Evolutionary conservation across 2,888 invertebrate species (phyloP).

Genomic region (Cataglyphis altisquamis): DNA sequence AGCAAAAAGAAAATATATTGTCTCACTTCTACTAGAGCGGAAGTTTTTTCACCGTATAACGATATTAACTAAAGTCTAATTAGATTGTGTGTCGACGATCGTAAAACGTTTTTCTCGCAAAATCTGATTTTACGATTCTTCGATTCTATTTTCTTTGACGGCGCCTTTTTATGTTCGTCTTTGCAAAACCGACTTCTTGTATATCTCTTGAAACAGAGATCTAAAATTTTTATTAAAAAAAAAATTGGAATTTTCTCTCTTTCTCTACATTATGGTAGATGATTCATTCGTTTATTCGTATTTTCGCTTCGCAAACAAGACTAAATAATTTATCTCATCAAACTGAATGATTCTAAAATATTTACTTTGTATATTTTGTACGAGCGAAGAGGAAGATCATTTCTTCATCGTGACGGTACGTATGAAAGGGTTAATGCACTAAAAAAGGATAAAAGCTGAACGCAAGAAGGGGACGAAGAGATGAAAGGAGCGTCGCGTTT

Average conservation of each 20-base stretch:
- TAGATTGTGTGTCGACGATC: neutral
- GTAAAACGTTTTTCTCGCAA: neutral
- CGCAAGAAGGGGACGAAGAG: slow-evolving; percentile 10
- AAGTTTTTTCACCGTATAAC: neutral
- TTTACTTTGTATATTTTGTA: neutral
- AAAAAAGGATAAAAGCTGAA: neutral
- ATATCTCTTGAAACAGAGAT: neutral
- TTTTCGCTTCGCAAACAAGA: neutral
- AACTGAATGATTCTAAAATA: slow-evolving; percentile 7
- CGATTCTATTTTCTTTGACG: neutral
- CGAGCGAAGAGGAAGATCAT: neutral
- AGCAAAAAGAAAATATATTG: slow-evolving; percentile 4
- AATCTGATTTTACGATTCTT: neutral
- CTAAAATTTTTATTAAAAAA: slow-evolving; percentile 11
- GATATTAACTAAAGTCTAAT: slow-evolving; percentile 29
- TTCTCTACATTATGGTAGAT: neutral
- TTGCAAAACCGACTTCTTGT: neutral
- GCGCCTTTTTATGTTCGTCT: neutral
- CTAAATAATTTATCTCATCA: slow-evolving; percentile 38
- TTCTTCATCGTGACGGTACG: neutral
- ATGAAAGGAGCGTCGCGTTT: slow-evolving; percentile 16
- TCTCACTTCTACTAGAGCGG: neutral
- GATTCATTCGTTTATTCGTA: neutral
- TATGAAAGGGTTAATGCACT: slow-evolving; percentile 11
- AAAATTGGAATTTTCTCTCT: slow-evolving; percentile 4